Base-by-base conservation (phyloP, 2,113 vertebrate species). In the Nothoprocta perdicaria region DNA sequence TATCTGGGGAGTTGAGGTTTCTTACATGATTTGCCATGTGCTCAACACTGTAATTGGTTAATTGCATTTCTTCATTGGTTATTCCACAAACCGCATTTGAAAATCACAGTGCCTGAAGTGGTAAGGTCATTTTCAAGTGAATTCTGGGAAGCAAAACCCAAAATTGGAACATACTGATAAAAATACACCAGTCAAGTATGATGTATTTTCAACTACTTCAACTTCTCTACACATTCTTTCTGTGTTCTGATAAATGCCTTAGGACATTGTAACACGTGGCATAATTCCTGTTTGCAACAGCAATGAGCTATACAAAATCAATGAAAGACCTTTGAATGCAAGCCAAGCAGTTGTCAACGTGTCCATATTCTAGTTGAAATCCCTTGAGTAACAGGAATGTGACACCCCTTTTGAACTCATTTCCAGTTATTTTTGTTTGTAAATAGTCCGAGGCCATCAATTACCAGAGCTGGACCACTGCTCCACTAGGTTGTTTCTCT, bases 401-500 rank as follows among this genome's bases (percentile, higher is more conserved):
- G 52, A 89, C 58, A 72, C 15, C 41, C 35, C 35, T 87, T 92
- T 87, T 92, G 95, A 95, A 92, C 87, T 91, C 21, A 58, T 58
- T 91, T 94, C 91, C 91, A 94, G 85, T 74, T 94, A 88, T 79
- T 96, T 96, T 92, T 88, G 87, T 92, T 95, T 94, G 82, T 90
- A 92, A 92, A 93, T 88, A 93, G 45, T 78, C 80, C 41, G 66
- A 84, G 65, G 58, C 75, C 89, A 84, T 96, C 96, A 95, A 93
- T 93, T 95, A 96, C 38, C 61, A 76, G 65, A 69, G 57, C 73
- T 89, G 82, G 92, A 91, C 18, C 0, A 0, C 23, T 84, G n/a
- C 55, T 92, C 57, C 75, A 62, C 80, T 86, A 72, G 69, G n/a
- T 60, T 83, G 68, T 85, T 96, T 96, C 89, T 75, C 95, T 96